phyloP scores from a whole-genome alignment of 2,797 vertebrate genomes.

The Delichon dasypus region DNA sequence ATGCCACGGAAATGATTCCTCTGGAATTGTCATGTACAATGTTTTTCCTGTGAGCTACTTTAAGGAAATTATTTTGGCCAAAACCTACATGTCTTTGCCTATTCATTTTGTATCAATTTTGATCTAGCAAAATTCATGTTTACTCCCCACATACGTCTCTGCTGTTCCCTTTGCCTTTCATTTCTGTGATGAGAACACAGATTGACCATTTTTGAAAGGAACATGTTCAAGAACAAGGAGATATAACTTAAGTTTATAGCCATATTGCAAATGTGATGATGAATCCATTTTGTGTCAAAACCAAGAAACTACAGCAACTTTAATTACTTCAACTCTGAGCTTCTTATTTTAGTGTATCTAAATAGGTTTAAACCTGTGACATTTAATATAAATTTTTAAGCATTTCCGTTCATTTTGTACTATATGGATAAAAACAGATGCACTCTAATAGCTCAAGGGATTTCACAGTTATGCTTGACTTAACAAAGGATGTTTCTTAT shows the following conservation, averaged over 20 bases:
- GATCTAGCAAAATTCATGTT: not conserved
- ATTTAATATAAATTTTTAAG: not conserved
- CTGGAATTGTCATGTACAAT: not conserved
- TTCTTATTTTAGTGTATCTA: not conserved
- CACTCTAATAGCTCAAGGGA: not conserved
- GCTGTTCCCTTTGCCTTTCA: not conserved
- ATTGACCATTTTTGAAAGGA: not conserved
- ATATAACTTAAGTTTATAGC: not conserved
- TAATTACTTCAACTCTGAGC: not conserved
- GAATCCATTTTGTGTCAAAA: not conserved
- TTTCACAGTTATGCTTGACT: not conserved
- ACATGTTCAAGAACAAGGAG: not conserved
- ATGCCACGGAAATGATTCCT: not conserved
- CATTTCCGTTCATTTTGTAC: not conserved
- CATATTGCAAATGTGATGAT: not conserved
- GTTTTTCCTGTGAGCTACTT: accelerated
- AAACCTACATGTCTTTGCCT: not conserved
- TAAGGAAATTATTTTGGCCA: not conserved
- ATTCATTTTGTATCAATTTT: not conserved
- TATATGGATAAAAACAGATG: not conserved
- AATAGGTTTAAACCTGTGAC: not conserved
- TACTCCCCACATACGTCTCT: accelerated
- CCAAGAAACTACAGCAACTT: not conserved
- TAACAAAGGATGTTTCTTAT: not conserved
- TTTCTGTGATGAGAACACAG: not conserved